Percentiles rank a stretch among this genome's conserved stretches.
Evolutionary conservation across 2,797 vertebrate genomes (phyloP).

Genomic region (Manis crassicaudata): DNA sequence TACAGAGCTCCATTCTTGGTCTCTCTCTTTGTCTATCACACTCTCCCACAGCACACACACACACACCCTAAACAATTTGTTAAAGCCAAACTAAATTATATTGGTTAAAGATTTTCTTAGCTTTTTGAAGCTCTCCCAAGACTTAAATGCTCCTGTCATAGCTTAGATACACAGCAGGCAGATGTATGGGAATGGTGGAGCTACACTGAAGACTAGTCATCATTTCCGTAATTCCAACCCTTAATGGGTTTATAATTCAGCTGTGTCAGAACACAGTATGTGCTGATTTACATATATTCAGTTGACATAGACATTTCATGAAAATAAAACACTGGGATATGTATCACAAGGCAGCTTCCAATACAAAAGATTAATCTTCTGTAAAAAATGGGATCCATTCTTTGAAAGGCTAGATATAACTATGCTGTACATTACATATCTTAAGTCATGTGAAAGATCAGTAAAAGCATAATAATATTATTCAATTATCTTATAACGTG

Average conservation of each 20-base stretch:
- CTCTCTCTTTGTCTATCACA: not conserved
- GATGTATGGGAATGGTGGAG: not conserved
- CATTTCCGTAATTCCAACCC: not conserved
- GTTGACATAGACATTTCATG: not conserved
- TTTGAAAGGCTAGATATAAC: slow-evolving; percentile 43
- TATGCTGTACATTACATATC: not conserved
- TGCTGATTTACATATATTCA: slow-evolving; percentile 36
- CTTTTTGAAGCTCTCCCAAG: not conserved
- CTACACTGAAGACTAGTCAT: not conserved
- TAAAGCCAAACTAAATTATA: slow-evolving; percentile 11
- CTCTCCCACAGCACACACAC: not conserved
- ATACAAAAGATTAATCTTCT: slow-evolving; percentile 54
- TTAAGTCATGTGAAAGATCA: slow-evolving; percentile 50
- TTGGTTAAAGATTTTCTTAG: not conserved
- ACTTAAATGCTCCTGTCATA: slow-evolving; percentile 7
- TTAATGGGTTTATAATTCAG: slow-evolving; percentile 41
- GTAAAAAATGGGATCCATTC: slow-evolving; percentile 33
- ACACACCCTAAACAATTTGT: not conserved
- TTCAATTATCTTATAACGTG: slow-evolving; percentile 27
- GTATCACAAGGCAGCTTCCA: slow-evolving; percentile 54
- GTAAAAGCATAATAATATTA: slow-evolving; percentile 40
- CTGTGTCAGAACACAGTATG: not conserved
- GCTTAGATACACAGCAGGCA: not conserved
- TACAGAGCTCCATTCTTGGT: slow-evolving; percentile 29
- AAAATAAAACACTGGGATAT: slow-evolving; percentile 33